Evolutionary conservation across 2,888 invertebrate species (phyloP), one percentile per base, ranked within the genome.

Genomic region (Cephus pulcher): DNA sequence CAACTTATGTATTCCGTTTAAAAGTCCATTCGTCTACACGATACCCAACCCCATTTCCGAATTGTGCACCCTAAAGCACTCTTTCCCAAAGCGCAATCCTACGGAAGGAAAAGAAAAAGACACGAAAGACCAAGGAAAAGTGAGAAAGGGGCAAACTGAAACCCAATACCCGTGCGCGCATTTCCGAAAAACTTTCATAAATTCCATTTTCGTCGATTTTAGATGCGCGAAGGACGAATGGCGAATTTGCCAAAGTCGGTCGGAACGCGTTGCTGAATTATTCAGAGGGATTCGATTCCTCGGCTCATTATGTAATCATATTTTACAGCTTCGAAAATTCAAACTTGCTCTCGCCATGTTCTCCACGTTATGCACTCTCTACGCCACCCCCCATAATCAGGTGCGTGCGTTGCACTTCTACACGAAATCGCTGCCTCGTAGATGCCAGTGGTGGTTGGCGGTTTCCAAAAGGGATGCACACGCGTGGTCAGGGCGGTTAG

Each of bases 301-400:
- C 68, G 69, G 40, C 35, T 77, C 74, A 77, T 77, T 77, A 77
- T 74, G 74, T 73, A 74, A 77, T 74, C 74, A 77, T 77, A 77
- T 77, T 77, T 73, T 74, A 74, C 30, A 34, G 35, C 74, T 32
- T 56, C 74, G 69, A 77, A 77, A 77, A 77, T 68, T 68, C 68
- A 23, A 56, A 69, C 75, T 68, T 23, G 9, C 56, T 9, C 15
- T 23, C 6, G 9, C 56, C 23, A 9, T 56, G 23, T 9, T 9
- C 23, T 15, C 6, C 56, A 9, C 56, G 0, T 15, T 23, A 56
- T 23, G 23, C 23, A 9, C 6, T 56, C 23, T 1, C 2, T 9
- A 1, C 35, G 3, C 6, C 15, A 9, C 9, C 56, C 23, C 56
- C 23, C 9, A 9, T 9, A 23, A 23, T 56, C 56, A 56, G 23